Base-by-base conservation (phyloP, 2,113 vertebrate species). In the Pongo abelii region DNA sequence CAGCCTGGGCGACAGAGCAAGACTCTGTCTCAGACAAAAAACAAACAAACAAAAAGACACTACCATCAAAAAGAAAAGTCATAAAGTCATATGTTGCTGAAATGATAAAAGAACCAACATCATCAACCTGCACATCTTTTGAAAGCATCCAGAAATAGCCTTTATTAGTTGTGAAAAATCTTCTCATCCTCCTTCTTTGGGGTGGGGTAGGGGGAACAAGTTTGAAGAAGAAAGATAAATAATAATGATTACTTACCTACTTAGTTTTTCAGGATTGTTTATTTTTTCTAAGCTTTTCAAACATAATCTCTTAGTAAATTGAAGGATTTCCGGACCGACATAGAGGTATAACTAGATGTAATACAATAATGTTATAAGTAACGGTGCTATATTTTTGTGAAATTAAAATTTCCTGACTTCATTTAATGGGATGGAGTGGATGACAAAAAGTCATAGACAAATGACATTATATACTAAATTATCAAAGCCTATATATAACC, bases 261-360 rank as follows among this genome's bases (percentile, higher is more conserved):
- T 91, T 67, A 70, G 17, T 69, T 94, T 95, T 94, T 72, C n/a
- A 92, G 46, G 48, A 87, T 83, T 84, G 11, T 84, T 97, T 61
- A 55, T 96, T 89, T 96, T 77, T 87, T 69, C 64, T 84, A 90
- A 95, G 55, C 64, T 84, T 64, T 93, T 79, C n/a, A 93, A 93
- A 95, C 3, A 84, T 40, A 90, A 77, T 52, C 8, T 70, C 12
- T 89, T 72, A 84, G 20, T 92, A 87, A 88, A 74, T 16, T 23
- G 30, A 55, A 50, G 69, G 48, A 61, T 96, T 81, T 91, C 13
- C 91, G 83, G 25, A 69, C 9, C 9, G 35, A 69, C 43, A 55
- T 9, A 67, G 67, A 92, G 27, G 17, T 48, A 69, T 83, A 94
- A 52, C 12, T 93, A 20, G 20, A 84, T 75, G 96, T 96, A 89